Conservation (phyloP, 2,113 vertebrate species). For the Mobula birostris region DNA sequence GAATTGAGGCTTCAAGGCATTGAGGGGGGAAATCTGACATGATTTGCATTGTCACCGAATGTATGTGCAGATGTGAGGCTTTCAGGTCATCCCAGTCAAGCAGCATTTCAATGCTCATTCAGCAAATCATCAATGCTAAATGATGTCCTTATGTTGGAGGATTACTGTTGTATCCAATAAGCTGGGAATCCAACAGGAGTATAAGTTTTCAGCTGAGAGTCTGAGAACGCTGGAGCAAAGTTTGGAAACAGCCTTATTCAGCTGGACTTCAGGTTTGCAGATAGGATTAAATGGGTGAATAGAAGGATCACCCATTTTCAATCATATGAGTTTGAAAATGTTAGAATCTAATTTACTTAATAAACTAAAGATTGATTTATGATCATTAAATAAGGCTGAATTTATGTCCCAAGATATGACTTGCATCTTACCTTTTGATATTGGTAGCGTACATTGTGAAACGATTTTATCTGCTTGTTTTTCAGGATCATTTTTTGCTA, state of each 20-base stretch:
- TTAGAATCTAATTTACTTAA: neutral
- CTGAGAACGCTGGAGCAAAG: neutral
- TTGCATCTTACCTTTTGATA: neutral
- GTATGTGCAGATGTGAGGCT: neutral
- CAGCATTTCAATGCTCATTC: neutral
- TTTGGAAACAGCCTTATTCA: neutral
- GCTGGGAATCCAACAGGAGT: neutral
- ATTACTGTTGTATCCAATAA: neutral
- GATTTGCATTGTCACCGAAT: neutral
- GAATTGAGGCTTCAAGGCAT: neutral
- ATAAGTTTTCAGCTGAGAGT: neutral
- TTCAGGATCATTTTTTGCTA: constrained; percentile 86
- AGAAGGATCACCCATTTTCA: neutral
- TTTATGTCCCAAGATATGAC: neutral
- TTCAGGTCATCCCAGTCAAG: neutral
- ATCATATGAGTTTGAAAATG: neutral
- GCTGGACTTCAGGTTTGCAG: neutral
- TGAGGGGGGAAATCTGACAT: neutral
- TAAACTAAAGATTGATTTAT: no score
- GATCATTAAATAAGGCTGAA: no score
- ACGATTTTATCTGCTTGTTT: constrained; percentile 43
- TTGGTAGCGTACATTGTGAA: neutral
- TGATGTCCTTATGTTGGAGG: neutral
- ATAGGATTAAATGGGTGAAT: neutral
- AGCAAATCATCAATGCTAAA: neutral